phyloP scores from a whole-genome alignment of 2,113 vertebrate species.

The Bolborhynchus lineola region DNA sequence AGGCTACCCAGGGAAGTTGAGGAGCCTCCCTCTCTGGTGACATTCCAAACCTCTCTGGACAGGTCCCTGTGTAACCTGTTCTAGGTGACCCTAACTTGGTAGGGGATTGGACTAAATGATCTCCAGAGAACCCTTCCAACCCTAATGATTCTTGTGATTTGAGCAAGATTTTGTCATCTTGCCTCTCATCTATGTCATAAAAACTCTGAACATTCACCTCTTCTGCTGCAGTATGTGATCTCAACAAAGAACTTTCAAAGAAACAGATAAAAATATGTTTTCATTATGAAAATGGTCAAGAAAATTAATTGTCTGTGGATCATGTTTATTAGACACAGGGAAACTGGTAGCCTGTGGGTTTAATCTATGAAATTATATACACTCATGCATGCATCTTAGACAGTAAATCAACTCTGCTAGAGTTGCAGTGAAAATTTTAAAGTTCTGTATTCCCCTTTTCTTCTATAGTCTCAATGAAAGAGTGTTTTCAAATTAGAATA shows the following conservation, averaged over 20 bases:
- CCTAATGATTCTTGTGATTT: neutral
- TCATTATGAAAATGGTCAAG: slow-evolving; percentile 33
- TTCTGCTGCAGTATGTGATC: neutral
- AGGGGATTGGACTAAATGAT: neutral
- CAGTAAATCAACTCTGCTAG: neutral
- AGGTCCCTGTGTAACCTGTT: neutral
- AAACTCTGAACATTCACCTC: neutral
- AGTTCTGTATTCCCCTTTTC: neutral
- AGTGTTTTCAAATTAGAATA: neutral
- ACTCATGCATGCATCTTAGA: neutral
- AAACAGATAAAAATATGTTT: neutral
- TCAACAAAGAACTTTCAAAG: neutral
- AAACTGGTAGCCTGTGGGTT: neutral
- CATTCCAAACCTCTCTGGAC: neutral
- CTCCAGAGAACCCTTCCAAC: neutral
- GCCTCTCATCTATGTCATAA: neutral
- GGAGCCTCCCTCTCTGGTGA: neutral
- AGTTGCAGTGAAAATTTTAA: neutral
- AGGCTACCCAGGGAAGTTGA: neutral
- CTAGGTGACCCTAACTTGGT: neutral
- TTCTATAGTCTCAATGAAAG: neutral
- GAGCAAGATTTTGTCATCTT: neutral
- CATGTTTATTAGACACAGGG: slow-evolving; percentile 8
- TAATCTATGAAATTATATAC: slow-evolving; percentile 20
- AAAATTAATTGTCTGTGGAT: slow-evolving; percentile 33